Evolutionary conservation across 37 sponge, comb jelly and placozoan genomes (phyloP), one percentile per base, ranked within the genome.

Genomic region (Cliona cf. orientalis): DNA sequence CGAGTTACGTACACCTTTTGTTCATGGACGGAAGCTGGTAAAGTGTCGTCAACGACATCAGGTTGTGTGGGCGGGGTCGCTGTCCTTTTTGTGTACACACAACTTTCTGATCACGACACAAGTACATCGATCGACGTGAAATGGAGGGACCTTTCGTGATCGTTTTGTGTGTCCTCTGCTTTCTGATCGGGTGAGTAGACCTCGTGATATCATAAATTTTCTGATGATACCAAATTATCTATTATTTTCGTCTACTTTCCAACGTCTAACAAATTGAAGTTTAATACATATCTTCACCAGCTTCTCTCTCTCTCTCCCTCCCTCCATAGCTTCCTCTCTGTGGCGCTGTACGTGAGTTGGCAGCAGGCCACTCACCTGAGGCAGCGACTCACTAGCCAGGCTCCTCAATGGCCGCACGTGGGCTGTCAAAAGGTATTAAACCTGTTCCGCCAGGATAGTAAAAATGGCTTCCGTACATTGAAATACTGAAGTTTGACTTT

Each of bases 321-420:
- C 29, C 2, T 64, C 5, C 49, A 7, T 40, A 82, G 82, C 46
- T 82, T 82, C 41, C 43, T 84, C 35, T 64, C 58, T 1, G 84
- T 84, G 28, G 84, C 65, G 1, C 53, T 65, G 59, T 57, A 66
- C 33, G 59, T 84, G 29, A 75, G 84, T 58, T 84, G 84, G 84
- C 39, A 76, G 53, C 84, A 82, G 62, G 72, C 82, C n/a, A 9
- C 25, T 0, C 45, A 11, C 4, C 38, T 79, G 46, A 11, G 14
- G 38, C 7, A 32, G 67, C 17, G 4, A 14, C 37, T 66, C 67
- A 49, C 9, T 35, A 46, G n/a, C 31, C 45, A 55, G 23, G n/a
- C 23, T 19, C 79, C 79, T 0, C 66, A 79, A 26, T 79, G 79
- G 79, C 34, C 55, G 31, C 5, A 65, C 36, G n/a, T 66, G 5